Percentiles rank a stretch among this genome's conserved stretches.
Conservation (phyloP, 2,113 vertebrate genomes). For the Cisticola juncidis region DNA sequence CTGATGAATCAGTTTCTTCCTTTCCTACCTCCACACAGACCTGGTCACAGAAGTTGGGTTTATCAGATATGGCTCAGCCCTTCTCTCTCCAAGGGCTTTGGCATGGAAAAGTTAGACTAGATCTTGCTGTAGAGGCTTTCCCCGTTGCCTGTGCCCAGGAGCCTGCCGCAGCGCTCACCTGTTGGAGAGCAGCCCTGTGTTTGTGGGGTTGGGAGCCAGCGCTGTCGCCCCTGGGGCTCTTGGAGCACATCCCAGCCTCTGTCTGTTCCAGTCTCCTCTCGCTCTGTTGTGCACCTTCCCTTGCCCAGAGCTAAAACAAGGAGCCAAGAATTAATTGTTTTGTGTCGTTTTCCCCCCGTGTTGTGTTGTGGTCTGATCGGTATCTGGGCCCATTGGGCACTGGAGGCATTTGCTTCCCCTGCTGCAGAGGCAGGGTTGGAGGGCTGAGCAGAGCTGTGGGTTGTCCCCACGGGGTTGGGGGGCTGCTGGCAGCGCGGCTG, state of each 20-base stretch:
- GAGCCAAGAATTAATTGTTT: slow-evolving; percentile 56
- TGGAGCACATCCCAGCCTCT: slow-evolving; percentile 59
- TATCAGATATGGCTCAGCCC: neutral
- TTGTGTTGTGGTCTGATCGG: slow-evolving; percentile 18
- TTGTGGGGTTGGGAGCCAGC: slow-evolving; percentile 61
- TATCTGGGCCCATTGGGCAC: slow-evolving; percentile 31
- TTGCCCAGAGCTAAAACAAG: slow-evolving; percentile 28
- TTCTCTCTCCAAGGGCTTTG: neutral
- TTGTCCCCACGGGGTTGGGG: fast-evolving
- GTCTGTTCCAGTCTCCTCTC: slow-evolving; percentile 27
- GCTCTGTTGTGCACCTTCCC: slow-evolving; percentile 42
- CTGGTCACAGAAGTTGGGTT: neutral
- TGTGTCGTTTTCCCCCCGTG: neutral
- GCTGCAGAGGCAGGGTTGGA: neutral
- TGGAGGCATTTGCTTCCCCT: neutral
- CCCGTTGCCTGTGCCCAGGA: neutral
- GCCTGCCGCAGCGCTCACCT: slow-evolving; percentile 50
- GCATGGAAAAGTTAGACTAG: neutral
- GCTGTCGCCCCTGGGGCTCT: slow-evolving; percentile 46
- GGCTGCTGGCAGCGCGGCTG: fast-evolving
- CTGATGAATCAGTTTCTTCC: neutral
- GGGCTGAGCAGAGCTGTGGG: neutral
- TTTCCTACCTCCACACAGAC: neutral
- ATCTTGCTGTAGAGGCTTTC: neutral
- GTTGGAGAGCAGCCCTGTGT: slow-evolving; percentile 49